Evolutionary conservation across 2,888 invertebrate species (phyloP).

Genomic region (Ypsolopha sequella): DNA sequence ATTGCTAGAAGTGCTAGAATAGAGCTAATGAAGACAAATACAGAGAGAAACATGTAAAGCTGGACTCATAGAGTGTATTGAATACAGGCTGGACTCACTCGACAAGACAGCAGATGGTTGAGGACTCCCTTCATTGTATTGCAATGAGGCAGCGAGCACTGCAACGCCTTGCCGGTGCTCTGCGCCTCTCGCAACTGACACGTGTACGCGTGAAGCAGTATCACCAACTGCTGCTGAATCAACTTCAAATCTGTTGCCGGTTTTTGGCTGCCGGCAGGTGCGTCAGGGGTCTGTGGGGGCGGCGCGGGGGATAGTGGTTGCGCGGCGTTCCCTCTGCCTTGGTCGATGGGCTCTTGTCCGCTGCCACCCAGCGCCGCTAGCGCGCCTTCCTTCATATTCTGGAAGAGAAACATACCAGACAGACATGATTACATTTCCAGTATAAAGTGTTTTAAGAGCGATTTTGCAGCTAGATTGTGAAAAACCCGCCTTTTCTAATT

Average conservation of each 20-base stretch:
- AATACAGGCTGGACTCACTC: slow-evolving; percentile 44
- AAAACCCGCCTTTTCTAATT: no score
- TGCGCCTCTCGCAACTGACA: slow-evolving; percentile 96
- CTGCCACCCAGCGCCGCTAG: no score
- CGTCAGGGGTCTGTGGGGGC: slow-evolving; percentile 82
- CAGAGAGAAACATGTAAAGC: background rate
- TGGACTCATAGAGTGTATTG: no score
- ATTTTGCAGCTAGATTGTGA: no score
- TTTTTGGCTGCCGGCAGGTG: slow-evolving; percentile 83
- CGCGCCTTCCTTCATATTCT: no score
- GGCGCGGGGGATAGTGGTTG: slow-evolving; percentile 84
- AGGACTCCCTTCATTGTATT: slow-evolving; percentile 99
- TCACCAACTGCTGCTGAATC: slow-evolving; percentile 97
- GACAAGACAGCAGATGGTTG: slow-evolving; percentile 98
- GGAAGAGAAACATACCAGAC: no score
- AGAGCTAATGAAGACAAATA: no score
- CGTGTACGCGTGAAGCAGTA: slow-evolving; percentile 98
- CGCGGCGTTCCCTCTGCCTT: slow-evolving; percentile 75
- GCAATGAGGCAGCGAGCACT: slow-evolving; percentile 97
- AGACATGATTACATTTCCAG: no score
- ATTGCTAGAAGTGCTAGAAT: no score
- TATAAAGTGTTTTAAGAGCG: no score
- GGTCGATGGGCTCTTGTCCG: slow-evolving; percentile 67
- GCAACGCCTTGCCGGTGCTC: slow-evolving; percentile 84
- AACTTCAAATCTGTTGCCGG: no score